Conservation (phyloP, 1,140 invertebrate species). For the Drosophila littoralis region DNA sequence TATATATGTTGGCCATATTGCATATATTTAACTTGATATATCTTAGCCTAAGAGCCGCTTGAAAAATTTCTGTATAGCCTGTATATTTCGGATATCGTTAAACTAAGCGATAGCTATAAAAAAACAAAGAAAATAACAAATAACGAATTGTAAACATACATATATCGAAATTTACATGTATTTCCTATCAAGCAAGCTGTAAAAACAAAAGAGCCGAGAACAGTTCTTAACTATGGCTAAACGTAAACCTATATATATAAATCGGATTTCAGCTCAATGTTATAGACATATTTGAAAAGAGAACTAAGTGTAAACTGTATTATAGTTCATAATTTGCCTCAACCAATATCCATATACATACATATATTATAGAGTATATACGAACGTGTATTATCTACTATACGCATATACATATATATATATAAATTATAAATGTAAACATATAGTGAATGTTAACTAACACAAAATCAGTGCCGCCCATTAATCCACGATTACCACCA, state of each 20-base stretch:
- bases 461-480: constrained; percentile 82
- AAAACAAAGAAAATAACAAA: background rate
- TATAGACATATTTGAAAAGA: constrained; percentile 18
- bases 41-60: constrained; percentile 30
- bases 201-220: background rate
- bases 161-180: constrained; percentile 1
- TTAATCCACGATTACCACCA: constrained; percentile 83
- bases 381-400: constrained; percentile 16
- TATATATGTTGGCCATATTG: constrained; percentile 1
- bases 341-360: constrained; percentile 18
- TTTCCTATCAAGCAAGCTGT: constrained; percentile 1
- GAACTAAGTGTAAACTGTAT: constrained; percentile 43
- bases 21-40: constrained; percentile 7
- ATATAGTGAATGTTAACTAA: constrained; percentile 80
- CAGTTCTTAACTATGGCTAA: constrained; percentile 2
- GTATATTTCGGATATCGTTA: constrained; percentile 12
- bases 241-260: constrained; percentile 15
- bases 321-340: constrained; percentile 49
- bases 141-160: constrained; percentile 1
- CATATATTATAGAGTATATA: constrained; percentile 15
- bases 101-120: constrained; percentile 2
- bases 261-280: constrained; percentile 44
- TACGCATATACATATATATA: constrained; percentile 34
- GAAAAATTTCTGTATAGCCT: constrained; percentile 20
- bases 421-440: constrained; percentile 55